Conservation (phyloP, 2,888 invertebrate species). For the Anagyrus pseudococci region DNA sequence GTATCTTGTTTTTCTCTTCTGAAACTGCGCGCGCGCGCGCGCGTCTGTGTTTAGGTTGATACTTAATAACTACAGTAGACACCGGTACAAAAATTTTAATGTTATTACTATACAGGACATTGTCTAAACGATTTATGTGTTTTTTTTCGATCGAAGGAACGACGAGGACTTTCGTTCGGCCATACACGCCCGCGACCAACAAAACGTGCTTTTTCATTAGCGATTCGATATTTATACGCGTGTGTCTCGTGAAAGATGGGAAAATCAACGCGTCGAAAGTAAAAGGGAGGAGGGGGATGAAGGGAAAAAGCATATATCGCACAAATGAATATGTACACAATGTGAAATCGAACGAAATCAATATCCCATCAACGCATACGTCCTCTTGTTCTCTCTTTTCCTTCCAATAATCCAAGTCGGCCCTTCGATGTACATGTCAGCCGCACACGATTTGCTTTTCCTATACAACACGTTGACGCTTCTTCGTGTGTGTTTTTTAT, state of each 20-base stretch:
- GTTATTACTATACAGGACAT: conserved; percentile 56
- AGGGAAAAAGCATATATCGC: too few species aligned
- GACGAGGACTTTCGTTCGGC: conserved; percentile 48
- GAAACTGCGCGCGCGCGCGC: too few species aligned
- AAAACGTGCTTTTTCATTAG: too few species aligned
- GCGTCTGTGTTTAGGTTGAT: too few species aligned
- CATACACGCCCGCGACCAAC: too few species aligned
- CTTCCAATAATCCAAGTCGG: conserved; percentile 49
- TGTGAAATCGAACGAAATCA: too few species aligned
- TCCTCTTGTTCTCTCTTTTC: conserved; percentile 19
- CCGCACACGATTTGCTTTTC: neutral
- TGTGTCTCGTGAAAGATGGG: too few species aligned
- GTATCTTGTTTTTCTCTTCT: too few species aligned
- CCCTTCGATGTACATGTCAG: conserved; percentile 46
- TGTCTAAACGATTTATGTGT: conserved; percentile 52
- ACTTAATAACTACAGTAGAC: conserved; percentile 58
- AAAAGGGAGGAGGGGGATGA: conserved; percentile 1
- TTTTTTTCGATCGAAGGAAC: conserved; percentile 44
- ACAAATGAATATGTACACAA: too few species aligned
- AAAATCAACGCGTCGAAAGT: too few species aligned
- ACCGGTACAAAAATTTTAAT: conserved; percentile 61
- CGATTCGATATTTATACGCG: too few species aligned
- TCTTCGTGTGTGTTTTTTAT: neutral
- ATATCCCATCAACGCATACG: too few species aligned
- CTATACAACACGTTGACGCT: conserved; percentile 4